Evolutionary conservation across 2,797 vertebrate genomes (phyloP).

Genomic region (Coracias cyanogaster): DNA sequence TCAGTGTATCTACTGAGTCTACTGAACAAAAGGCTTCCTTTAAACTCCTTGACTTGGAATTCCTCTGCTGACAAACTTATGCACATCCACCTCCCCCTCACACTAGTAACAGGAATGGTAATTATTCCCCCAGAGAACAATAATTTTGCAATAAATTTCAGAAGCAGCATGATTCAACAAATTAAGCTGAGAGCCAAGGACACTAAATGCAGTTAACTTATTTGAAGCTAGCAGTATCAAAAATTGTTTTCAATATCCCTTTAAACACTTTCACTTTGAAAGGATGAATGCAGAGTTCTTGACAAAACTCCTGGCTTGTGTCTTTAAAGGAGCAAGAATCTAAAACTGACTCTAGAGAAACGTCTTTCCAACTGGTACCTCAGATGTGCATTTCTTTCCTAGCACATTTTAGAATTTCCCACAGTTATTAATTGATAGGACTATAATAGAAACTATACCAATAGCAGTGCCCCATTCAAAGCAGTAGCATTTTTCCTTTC

Average conservation of each 20-base stretch:
- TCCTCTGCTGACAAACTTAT: slow-evolving; percentile 63
- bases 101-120: slow-evolving; percentile 54
- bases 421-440: neutral
- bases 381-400: neutral
- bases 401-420: neutral
- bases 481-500: neutral
- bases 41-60: neutral
- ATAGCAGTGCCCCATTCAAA: neutral
- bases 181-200: slow-evolving; percentile 64
- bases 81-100: neutral
- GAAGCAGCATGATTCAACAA: slow-evolving; percentile 72
- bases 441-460: neutral
- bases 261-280: slow-evolving; percentile 38
- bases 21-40: neutral
- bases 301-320: neutral
- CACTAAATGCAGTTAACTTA: slow-evolving; percentile 55
- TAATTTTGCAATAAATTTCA: slow-evolving; percentile 72
- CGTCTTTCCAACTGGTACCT: neutral
- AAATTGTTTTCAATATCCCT: slow-evolving; percentile 54
- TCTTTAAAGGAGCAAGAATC: slow-evolving; percentile 1
- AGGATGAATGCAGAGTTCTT: neutral
- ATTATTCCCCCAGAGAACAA: slow-evolving; percentile 77
- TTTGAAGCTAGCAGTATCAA: slow-evolving; percentile 51
- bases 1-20: no score
- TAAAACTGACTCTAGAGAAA: neutral